These are phyloP conservation scores for Pammene aurita DNA, from an alignment of 2,888 invertebrate species.

Conservation along the genomic window DNA sequence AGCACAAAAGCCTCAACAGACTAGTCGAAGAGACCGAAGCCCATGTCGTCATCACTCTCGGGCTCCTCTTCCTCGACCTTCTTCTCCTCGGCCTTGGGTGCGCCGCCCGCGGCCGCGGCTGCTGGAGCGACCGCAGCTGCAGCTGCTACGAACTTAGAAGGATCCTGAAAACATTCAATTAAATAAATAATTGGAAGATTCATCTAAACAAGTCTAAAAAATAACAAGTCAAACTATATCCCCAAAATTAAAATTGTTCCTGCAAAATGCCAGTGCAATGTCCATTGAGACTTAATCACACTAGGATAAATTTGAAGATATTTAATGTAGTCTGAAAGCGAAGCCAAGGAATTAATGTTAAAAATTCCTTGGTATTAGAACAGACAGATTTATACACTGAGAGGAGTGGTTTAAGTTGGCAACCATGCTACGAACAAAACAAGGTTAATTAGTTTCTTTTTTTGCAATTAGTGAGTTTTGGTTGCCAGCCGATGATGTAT, in stretches of 20 bases:
- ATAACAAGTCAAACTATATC: too few species aligned
- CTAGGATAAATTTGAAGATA: constrained; percentile 62
- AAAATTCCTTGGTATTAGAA: constrained; percentile 52
- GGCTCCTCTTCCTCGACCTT: constrained; percentile 92
- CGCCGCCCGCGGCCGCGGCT: constrained; percentile 85
- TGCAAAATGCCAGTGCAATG: constrained; percentile 61
- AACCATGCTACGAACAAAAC: too few species aligned
- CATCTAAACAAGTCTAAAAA: too few species aligned
- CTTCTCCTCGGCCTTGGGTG: constrained; percentile 86
- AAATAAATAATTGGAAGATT: too few species aligned
- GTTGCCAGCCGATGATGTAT: too few species aligned
- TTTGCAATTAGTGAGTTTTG: too few species aligned
- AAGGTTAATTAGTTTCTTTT: too few species aligned
- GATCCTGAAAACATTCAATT: constrained; percentile 86
- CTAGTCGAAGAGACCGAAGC: constrained; percentile 97
- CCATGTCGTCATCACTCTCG: constrained; percentile 97
- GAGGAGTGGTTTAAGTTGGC: too few species aligned
- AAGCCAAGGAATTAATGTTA: constrained; percentile 51
- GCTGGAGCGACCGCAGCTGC: constrained; percentile 86
- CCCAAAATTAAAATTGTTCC: constrained; percentile 46
- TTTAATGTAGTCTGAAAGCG: constrained; percentile 59
- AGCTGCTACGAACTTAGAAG: constrained; percentile 92
- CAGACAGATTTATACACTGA: constrained; percentile 45
- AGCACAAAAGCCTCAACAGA: constrained; percentile 45
- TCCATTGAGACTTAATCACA: constrained; percentile 48